Evolutionary conservation across 1,140 invertebrate species (phyloP), one percentile per base, ranked within the genome.

Genomic region (Chrysopa pallens): DNA sequence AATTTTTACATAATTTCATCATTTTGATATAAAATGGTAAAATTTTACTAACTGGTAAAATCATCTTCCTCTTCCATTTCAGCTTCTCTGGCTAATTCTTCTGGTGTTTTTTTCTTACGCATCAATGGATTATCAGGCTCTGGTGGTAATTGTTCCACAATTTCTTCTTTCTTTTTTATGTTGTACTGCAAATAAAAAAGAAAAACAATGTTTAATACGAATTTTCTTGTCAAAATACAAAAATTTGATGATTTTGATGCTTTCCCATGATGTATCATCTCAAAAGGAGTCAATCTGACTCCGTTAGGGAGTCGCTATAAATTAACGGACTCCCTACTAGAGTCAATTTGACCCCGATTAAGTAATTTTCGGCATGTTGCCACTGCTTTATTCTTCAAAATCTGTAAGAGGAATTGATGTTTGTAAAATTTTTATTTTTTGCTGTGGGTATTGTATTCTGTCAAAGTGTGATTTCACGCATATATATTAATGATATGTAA

Each of bases 51-150:
- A 96, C 92, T 95, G 66, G 90, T 92, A 65, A 95, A 91, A 63
- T 96, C 92, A 59, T 94, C 89, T 64, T 93, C 84, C 55, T 93
- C 88, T 56, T 85, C 90, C 36, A 80, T 81, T 64, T 93, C 90
- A 8, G 89, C 88, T 63, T 96, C 93, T 14, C 86, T 79, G 33
- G 91, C 93, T 46, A 96, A 64, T 62, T 96, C 92, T 61, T 94
- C 93, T 0, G 91, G 91, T 31, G 92, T 95, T 68, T 96, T 97
- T 67, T 94, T 95, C 74, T 92, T 93, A 55, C 92, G 79, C 90
- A 87, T 90, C 57, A 84, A 69, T 39, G 78, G 87, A 64, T 91
- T 91, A 44, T 80, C 81, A 51, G 89, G 84, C 61, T 91, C 86
- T 51, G 77, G 74, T 36, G 74, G 78, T 51, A 68, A 67, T 44